A percentile compares a stretch with the other conserved stretches of the same genome.
Evolutionary conservation across 2,888 invertebrate genomes (phyloP).

Genomic region (Pantelozetes paolii): DNA sequence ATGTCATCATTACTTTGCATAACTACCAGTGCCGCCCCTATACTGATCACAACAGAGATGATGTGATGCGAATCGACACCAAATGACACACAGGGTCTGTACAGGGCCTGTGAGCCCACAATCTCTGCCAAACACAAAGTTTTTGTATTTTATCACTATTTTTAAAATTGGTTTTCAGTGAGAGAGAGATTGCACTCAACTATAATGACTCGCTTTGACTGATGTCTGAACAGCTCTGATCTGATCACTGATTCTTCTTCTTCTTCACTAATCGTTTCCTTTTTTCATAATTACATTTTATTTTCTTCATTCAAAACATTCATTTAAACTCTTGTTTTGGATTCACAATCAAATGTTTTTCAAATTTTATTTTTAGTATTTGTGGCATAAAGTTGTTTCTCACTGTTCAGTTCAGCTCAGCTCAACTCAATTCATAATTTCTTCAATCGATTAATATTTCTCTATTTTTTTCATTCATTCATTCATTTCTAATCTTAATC

Average conservation of each 20-base stretch:
- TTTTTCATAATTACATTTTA: conserved; percentile 14
- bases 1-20: background rate
- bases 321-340: background rate
- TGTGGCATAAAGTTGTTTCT: too few relatives aligned
- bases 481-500: background rate
- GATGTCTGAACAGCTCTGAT: conserved; percentile 18
- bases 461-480: background rate
- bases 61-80: conserved; percentile 1
- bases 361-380: too few relatives aligned
- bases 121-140: conserved; percentile 10
- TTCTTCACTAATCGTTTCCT: conserved; percentile 10
- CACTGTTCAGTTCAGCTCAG: too few relatives aligned
- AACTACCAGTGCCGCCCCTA: background rate
- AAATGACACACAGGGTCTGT: conserved; percentile 8
- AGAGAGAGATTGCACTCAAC: background rate
- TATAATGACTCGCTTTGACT: conserved; percentile 3
- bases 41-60: background rate
- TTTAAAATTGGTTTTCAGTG: conserved; percentile 2
- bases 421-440: background rate
- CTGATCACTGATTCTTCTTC: conserved; percentile 12
- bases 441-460: background rate
- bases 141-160: conserved; percentile 17
- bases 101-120: background rate
- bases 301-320: background rate
- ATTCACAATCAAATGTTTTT: too few relatives aligned